These are phyloP conservation scores for Odontophorus gujanensis DNA, from an alignment of 2,113 vertebrate species.

Conservation along the genomic window DNA sequence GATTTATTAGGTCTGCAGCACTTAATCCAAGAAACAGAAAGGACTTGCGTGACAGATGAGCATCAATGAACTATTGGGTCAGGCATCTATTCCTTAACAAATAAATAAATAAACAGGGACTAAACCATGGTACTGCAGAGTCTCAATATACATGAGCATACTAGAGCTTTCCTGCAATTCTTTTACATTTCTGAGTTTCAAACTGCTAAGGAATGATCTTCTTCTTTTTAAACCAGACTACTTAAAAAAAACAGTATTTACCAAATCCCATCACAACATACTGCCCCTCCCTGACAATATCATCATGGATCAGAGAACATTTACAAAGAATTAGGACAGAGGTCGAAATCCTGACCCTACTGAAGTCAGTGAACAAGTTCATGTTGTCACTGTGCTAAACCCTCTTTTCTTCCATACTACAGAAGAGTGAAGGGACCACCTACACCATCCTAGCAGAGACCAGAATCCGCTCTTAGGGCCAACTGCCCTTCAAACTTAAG, in stretches of 20 bases:
- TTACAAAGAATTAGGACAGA: slow-evolving; percentile 17
- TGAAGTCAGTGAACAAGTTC: not conserved
- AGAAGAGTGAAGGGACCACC: not conserved
- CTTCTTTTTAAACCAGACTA: not conserved
- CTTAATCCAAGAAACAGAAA: slow-evolving; percentile 67
- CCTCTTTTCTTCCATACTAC: rapidly evolving
- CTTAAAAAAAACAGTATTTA: slow-evolving; percentile 17
- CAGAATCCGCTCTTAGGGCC: not conserved
- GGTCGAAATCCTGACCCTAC: not conserved
- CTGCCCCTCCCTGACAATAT: not conserved
- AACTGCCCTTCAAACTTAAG: not conserved
- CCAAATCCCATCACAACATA: not conserved
- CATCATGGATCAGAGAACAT: slow-evolving; percentile 4
- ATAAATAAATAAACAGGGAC: not conserved
- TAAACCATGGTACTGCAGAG: not conserved
- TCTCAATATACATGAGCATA: not conserved
- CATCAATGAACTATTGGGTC: slow-evolving; percentile 32
- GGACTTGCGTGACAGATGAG: slow-evolving; percentile 36
- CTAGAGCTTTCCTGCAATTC: not conserved
- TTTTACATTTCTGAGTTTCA: not conserved
- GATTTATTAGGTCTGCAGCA: slow-evolving; percentile 58
- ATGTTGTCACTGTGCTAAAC: not conserved
- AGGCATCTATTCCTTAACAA: slow-evolving; percentile 48
- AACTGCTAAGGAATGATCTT: not conserved
- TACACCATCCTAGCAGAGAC: not conserved